Base-by-base conservation (phyloP, 2,797 vertebrate genomes). In the Sebastiscus tertius region DNA sequence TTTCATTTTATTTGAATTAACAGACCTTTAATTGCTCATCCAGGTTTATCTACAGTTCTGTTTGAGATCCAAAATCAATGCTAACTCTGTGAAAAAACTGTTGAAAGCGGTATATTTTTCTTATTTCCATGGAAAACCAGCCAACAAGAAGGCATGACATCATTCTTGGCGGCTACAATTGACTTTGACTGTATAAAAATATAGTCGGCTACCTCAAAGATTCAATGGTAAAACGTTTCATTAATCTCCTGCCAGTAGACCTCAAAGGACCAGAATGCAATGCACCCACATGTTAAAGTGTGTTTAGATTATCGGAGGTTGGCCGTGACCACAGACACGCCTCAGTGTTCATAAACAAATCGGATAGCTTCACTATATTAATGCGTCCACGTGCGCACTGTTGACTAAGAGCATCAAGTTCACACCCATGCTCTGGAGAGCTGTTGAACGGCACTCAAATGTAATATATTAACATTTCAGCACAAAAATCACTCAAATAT, bases 391-490 rank as follows among this genome's bases (percentile, higher is more conserved):
- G 14, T 49, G 56, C 72, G 68, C 65, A 22, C 54, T 61, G n/a
- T 24, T 72, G 77, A 80, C 66, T 60, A 42, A 72, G 77, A 78
- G 80, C 62, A 63, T 61, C 76, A 31, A 4, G 68, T 55, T 89
- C 85, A 79, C 82, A 77, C 84, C 86, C 70, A 29, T 49, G 59
- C 83, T 74, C 82, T 6, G 42, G 79, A 84, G 86, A 77, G 63
- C 24, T 36, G 69, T 13, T 74, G 20, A 39, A 39, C 5, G 2
- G 36, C 36, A 39, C 3, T 26, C 26, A 26, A 26, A 26, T 26
- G 26, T 26, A 39, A 60, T n/a, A 7, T 27, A 49, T 80, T 18
- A 66, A 42, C 49, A 26, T 79, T 36, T 76, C 60, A 63, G 24
- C 63, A 62, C 55, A 49, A 49, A 49, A 18, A 0, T 8, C 46